These are phyloP conservation scores for Colinus virginianus DNA, from an alignment of 2,113 vertebrate species.

Conservation along the genomic window DNA sequence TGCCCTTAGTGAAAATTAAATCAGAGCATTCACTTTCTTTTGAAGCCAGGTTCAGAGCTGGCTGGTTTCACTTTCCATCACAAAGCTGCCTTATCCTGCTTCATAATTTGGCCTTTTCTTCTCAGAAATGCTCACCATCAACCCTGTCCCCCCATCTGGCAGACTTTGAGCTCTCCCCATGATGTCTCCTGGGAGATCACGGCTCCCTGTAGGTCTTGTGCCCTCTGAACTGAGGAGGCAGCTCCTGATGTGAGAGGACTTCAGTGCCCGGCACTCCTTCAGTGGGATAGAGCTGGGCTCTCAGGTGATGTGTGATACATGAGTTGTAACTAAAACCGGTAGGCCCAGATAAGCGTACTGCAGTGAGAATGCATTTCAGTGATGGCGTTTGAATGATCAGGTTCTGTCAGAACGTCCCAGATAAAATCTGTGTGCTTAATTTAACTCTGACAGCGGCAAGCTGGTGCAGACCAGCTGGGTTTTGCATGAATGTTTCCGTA, in stretches of 20 bases:
- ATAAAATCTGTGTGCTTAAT: background rate
- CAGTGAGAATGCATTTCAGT: background rate
- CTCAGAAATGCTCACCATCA: background rate
- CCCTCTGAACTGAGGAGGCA: background rate
- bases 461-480: background rate
- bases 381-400: background rate
- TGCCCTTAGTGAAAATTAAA: background rate
- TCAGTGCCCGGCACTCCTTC: background rate
- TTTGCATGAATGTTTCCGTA: background rate
- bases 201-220: background rate
- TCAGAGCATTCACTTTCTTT: background rate
- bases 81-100: background rate
- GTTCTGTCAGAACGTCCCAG: slow-evolving; percentile 34
- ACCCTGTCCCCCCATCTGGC: background rate
- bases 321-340: slow-evolving; percentile 14
- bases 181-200: background rate
- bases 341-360: background rate
- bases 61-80: background rate
- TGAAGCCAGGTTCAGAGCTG: background rate
- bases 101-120: background rate
- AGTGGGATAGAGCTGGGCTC: background rate
- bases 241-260: fast-evolving
- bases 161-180: background rate
- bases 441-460: background rate
- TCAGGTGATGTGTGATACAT: background rate